Percentiles rank a stretch among this genome's conserved stretches.
Conservation (phyloP, 2,888 invertebrate species). For the Cheiracanthium punctorium region DNA sequence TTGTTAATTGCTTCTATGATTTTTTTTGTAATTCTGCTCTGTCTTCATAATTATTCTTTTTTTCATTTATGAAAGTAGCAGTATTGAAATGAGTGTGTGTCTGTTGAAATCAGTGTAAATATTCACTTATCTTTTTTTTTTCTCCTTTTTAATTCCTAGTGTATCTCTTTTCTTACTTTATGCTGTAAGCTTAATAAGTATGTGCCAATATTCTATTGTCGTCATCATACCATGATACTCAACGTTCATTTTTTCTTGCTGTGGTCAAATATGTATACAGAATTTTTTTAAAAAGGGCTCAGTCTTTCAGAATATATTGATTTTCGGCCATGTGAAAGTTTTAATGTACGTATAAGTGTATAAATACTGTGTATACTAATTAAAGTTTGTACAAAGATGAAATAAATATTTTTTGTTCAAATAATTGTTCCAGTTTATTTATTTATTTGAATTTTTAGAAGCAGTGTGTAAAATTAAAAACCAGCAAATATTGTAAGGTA, state of each 20-base stretch:
- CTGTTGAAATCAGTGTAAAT: neutral
- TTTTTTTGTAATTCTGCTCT: too few relatives aligned
- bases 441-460: neutral
- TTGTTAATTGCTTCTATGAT: too few relatives aligned
- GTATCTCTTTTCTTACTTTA: neutral
- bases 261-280: too few relatives aligned
- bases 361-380: conserved; percentile 29
- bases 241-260: too few relatives aligned
- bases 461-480: too few relatives aligned
- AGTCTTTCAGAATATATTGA: neutral
- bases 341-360: neutral
- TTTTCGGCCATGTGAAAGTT: neutral
- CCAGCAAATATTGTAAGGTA: too few relatives aligned
- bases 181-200: neutral
- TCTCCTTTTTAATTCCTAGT: neutral
- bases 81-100: neutral
- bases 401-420: conserved; percentile 49
- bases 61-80: neutral
- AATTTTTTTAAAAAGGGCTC: too few relatives aligned
- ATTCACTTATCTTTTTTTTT: neutral
- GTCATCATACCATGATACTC: neutral
- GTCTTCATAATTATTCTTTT: too few relatives aligned
- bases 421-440: neutral
- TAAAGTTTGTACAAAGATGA: conserved; percentile 48
- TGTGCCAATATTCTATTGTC: conserved; percentile 7